Conservation (phyloP, 2,113 vertebrate genomes). For the Gavia stellata region DNA sequence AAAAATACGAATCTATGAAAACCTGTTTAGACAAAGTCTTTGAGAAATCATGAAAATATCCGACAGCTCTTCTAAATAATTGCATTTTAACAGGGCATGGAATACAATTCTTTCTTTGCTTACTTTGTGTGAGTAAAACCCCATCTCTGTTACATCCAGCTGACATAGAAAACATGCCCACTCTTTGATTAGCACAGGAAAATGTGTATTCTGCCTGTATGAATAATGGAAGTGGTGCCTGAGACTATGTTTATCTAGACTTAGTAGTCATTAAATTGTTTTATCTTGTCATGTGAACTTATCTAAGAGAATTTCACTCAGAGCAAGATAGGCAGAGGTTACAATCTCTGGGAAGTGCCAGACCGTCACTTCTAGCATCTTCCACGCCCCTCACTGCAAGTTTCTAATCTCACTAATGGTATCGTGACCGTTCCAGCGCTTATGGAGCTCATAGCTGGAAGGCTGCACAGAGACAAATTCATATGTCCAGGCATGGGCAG, state of each 20-base stretch:
- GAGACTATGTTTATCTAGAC: neutral
- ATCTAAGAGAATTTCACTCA: neutral
- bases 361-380: neutral
- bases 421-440: neutral
- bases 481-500: neutral
- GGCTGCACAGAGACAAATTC: neutral
- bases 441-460: neutral
- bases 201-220: neutral
- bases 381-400: neutral
- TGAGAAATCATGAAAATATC: neutral
- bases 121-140: neutral
- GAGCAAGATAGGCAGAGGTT: neutral
- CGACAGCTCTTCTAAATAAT: neutral
- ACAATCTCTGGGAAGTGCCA: neutral
- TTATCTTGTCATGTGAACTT: neutral
- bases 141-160: neutral
- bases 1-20: neutral
- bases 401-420: conserved; percentile 32
- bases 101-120: neutral
- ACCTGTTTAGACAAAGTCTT: neutral
- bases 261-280: neutral
- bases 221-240: neutral
- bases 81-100: neutral
- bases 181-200: conserved; percentile 6
- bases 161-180: neutral